phyloP scores from a whole-genome alignment of 2,113 vertebrate species.

The Tringa solitaria region DNA sequence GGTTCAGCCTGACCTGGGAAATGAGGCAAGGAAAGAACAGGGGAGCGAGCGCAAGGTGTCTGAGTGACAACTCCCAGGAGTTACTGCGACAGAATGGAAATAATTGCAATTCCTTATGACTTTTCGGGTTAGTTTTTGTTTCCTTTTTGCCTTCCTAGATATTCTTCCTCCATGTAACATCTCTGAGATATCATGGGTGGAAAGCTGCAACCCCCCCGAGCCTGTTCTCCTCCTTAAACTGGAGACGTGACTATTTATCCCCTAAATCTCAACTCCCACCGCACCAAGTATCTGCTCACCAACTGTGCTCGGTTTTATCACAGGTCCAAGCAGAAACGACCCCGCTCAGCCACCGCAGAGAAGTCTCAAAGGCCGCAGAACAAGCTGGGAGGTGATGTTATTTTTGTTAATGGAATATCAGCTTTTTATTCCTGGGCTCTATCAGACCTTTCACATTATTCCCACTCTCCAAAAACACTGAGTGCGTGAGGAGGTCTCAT shows the following conservation, averaged over 20 bases:
- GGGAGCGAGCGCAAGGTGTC: not conserved
- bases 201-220: not conserved
- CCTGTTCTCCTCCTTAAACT: not conserved
- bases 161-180: not conserved
- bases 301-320: not conserved
- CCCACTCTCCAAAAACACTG: not conserved
- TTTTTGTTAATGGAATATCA: not conserved
- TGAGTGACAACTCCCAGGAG: not conserved
- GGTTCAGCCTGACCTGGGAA: not conserved
- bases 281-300: not conserved
- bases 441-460: not conserved
- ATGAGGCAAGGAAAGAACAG: not conserved
- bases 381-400: not conserved
- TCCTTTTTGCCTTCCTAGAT: not conserved
- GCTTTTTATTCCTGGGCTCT: not conserved
- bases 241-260: not conserved
- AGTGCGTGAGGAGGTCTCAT: not conserved
- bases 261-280: not conserved
- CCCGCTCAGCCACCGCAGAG: not conserved
- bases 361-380: not conserved
- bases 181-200: not conserved
- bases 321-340: not conserved
- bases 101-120: not conserved
- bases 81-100: not conserved
- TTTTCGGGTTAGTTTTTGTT: no score